A percentile compares a stretch with the other conserved stretches of the same genome.
phyloP scores from a whole-genome alignment of 2,888 invertebrate genomes.

The Villa cingulata region DNA sequence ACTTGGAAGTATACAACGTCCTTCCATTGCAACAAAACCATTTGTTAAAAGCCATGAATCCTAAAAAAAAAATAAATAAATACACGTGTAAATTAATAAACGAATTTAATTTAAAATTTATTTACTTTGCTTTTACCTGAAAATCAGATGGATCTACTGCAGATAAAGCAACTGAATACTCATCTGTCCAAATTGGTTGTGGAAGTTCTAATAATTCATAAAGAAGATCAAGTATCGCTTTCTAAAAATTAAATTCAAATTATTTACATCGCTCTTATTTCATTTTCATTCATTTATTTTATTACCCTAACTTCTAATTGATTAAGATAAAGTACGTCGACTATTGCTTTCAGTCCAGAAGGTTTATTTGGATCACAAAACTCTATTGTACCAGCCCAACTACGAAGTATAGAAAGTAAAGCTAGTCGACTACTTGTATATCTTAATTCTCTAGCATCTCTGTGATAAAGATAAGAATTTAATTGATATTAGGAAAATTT shows the following conservation, averaged over 20 bases:
- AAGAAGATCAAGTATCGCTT: conserved; percentile 81
- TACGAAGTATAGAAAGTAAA: conserved; percentile 68
- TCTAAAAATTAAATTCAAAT: conserved; percentile 39
- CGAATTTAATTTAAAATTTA: background rate
- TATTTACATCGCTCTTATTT: background rate
- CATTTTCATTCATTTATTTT: conserved; percentile 29
- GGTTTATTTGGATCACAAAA: conserved; percentile 67
- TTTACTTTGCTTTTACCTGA: conserved; percentile 35
- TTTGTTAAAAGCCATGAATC: conserved; percentile 82
- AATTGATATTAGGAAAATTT: background rate
- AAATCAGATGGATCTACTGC: conserved; percentile 79
- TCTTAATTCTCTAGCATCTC: conserved; percentile 64
- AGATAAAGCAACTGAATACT: conserved; percentile 74
- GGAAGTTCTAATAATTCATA: conserved; percentile 81
- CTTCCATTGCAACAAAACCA: conserved; percentile 92
- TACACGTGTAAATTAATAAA: background rate
- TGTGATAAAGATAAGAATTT: conserved; percentile 21
- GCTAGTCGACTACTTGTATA: conserved; percentile 77
- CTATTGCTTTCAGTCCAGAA: conserved; percentile 63
- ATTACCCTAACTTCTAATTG: conserved; percentile 81
- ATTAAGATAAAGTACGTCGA: conserved; percentile 70
- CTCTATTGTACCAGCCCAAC: conserved; percentile 83
- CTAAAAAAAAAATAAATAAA: conserved; percentile 22
- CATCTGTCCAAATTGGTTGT: conserved; percentile 85
- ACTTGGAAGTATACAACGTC: conserved; percentile 70